Conservation (phyloP, 1,140 invertebrate species). For the Neodiprion pinetum region DNA sequence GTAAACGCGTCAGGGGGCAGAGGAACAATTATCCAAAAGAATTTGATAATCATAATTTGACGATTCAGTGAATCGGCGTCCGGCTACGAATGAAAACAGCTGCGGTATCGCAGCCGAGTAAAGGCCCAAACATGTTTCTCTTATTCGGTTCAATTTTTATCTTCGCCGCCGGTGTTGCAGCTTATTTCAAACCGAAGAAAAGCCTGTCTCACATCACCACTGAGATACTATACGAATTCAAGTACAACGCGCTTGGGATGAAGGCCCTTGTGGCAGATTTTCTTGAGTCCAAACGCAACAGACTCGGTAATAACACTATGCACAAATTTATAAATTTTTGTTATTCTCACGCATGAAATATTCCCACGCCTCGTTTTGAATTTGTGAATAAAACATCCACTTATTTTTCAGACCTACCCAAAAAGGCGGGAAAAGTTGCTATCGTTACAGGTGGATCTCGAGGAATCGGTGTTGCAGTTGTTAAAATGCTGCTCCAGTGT, state of each 20-base stretch:
- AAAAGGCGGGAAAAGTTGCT: constrained; percentile 72
- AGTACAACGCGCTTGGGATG: constrained; percentile 64
- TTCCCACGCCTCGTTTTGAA: constrained; percentile 5
- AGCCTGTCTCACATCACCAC: constrained; percentile 8
- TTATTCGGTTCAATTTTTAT: constrained; percentile 38
- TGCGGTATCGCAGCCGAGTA: background rate
- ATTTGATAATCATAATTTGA: too few relatives aligned
- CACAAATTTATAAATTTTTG: constrained; percentile 1
- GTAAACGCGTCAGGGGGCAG: too few relatives aligned
- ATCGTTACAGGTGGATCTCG: constrained; percentile 88
- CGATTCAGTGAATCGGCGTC: too few relatives aligned
- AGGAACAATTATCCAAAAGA: too few relatives aligned
- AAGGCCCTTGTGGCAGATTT: constrained; percentile 63
- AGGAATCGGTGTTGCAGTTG: constrained; percentile 85
- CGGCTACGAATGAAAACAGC: background rate
- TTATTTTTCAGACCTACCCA: constrained; percentile 63
- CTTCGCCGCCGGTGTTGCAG: constrained; percentile 36
- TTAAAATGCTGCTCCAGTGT: constrained; percentile 78
- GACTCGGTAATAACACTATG: constrained; percentile 59
- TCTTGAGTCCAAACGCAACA: constrained; percentile 59
- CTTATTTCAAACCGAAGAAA: constrained; percentile 33
- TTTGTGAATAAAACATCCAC: constrained; percentile 4
- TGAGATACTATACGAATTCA: constrained; percentile 44
- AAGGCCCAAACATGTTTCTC: constrained; percentile 24
- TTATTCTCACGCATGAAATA: background rate